Evolutionary conservation across 2,797 vertebrate species (phyloP).

Genomic region (Sphenopsis melanotis): DNA sequence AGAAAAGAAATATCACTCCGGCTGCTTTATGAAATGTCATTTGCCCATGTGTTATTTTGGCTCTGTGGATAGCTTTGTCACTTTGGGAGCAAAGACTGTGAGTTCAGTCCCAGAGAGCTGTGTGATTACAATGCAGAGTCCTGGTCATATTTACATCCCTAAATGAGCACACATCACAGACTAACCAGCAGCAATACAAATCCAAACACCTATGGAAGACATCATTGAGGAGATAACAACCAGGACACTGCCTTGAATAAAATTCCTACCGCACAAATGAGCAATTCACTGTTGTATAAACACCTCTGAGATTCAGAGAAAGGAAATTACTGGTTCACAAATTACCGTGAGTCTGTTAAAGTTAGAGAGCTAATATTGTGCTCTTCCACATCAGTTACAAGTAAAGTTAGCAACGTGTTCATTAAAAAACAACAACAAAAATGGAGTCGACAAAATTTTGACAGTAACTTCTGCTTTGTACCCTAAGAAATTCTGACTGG

Average conservation of each 20-base stretch:
- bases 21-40: background rate
- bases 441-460: background rate
- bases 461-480: background rate
- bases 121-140: constrained; percentile 14
- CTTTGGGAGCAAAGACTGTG: background rate
- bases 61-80: background rate
- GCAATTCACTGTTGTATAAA: constrained; percentile 7
- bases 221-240: constrained; percentile 14
- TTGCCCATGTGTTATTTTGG: background rate
- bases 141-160: constrained; percentile 16
- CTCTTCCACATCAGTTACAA: background rate
- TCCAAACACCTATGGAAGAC: constrained; percentile 20
- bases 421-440: background rate
- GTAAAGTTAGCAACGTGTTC: background rate
- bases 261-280: constrained; percentile 7
- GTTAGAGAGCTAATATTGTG: background rate
- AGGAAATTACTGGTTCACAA: background rate
- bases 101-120: background rate
- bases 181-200: constrained; percentile 5
- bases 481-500: background rate
- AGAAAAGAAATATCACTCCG: background rate
- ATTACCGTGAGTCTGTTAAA: constrained; percentile 1
- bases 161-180: constrained; percentile 23
- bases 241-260: background rate
- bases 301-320: constrained; percentile 7